Evolutionary conservation across 2,888 invertebrate species (phyloP).

Genomic region (Amphipyra tragopoginis): DNA sequence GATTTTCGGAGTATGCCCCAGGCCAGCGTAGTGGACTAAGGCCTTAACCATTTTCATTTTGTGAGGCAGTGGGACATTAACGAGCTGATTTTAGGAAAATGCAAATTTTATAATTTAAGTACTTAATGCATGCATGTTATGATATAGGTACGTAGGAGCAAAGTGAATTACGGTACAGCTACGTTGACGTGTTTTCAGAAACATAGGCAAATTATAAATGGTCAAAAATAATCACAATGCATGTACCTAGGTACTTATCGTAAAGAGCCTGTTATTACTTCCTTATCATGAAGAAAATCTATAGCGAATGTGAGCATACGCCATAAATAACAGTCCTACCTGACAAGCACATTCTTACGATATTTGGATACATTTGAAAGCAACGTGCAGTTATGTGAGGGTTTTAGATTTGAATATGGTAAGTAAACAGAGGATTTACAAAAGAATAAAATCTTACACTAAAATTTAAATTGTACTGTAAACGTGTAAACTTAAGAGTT

Average conservation of each 20-base stretch:
- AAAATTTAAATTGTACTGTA: constrained; percentile 4
- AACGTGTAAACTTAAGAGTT: constrained; percentile 8
- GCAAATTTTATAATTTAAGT: too few relatives aligned
- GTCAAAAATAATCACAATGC: constrained; percentile 6
- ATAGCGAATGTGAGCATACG: constrained; percentile 5
- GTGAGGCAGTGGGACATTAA: too few relatives aligned
- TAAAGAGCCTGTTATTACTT: constrained; percentile 2
- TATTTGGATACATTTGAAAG: constrained; percentile 35
- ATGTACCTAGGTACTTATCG: constrained; percentile 4
- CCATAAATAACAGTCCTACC: constrained; percentile 29
- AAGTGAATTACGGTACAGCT: too few relatives aligned
- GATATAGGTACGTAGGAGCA: too few relatives aligned
- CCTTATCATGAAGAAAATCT: constrained; percentile 9
- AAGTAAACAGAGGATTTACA: constrained; percentile 4
- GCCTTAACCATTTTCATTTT: too few relatives aligned
- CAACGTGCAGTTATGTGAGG: constrained; percentile 45
- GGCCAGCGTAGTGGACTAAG: too few relatives aligned
- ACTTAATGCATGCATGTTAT: too few relatives aligned
- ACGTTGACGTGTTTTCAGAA: neutral
- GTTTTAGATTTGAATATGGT: constrained; percentile 25
- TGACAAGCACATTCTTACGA: constrained; percentile 24
- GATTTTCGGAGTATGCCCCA: too few relatives aligned
- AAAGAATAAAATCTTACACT: constrained; percentile 10
- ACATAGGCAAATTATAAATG: neutral
- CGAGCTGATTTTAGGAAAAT: too few relatives aligned